These are phyloP conservation scores for Picus viridis DNA, from an alignment of 2,797 vertebrate genomes.

Conservation along the genomic window DNA sequence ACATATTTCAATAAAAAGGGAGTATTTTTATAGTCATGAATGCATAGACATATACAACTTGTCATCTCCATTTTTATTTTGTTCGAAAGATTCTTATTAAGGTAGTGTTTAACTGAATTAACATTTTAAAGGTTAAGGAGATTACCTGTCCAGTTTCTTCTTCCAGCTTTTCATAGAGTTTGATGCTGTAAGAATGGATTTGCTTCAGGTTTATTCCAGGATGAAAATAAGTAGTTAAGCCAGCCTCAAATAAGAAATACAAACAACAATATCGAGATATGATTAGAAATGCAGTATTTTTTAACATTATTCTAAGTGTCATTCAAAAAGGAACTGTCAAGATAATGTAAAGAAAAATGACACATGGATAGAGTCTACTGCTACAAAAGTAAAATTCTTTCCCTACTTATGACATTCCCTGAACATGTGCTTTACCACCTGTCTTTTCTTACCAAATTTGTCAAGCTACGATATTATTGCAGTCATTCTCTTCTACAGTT, in stretches of 20 bases:
- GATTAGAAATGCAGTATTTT: not conserved
- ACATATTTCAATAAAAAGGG: not conserved
- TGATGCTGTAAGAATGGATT: slow-evolving; percentile 95
- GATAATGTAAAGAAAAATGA: slow-evolving; percentile 2
- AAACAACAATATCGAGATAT: not conserved
- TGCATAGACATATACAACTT: not conserved
- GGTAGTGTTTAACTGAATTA: not conserved
- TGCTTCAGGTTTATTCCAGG: slow-evolving; percentile 98
- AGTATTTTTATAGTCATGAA: not conserved
- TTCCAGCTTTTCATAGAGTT: slow-evolving; percentile 92
- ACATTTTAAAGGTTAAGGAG: not conserved
- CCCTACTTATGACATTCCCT: not conserved
- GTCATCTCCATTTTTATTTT: not conserved
- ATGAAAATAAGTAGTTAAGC: slow-evolving; percentile 96
- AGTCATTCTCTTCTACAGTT: not conserved
- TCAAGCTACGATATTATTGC: not conserved
- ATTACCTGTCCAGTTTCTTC: slow-evolving; percentile 95
- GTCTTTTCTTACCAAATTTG: slow-evolving; percentile 1
- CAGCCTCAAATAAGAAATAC: slow-evolving; percentile 83
- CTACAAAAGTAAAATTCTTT: not conserved
- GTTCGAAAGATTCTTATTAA: not conserved
- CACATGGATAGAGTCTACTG: not conserved
- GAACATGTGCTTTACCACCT: not conserved
- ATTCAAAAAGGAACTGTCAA: not conserved
- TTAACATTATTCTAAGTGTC: not conserved